Evolutionary conservation across 2,113 vertebrate genomes (phyloP).

Genomic region (Phasianus colchicus): DNA sequence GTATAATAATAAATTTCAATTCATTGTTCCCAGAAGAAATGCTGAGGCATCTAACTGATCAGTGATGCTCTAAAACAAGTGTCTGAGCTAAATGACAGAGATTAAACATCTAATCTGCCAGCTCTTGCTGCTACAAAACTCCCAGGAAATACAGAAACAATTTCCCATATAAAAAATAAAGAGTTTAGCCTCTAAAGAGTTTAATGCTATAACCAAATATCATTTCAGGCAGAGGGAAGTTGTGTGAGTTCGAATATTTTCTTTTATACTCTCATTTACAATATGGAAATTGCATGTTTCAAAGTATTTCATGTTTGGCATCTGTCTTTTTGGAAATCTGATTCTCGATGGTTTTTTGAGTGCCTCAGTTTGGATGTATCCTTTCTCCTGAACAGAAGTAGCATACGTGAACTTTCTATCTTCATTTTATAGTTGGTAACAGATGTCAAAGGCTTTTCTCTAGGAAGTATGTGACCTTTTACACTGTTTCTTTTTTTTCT

Average conservation of each 20-base stretch:
- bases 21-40: not conserved
- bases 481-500: not conserved
- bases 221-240: not conserved
- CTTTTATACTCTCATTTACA: not conserved
- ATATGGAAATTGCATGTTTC: not conserved
- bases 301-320: not conserved
- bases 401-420: not conserved
- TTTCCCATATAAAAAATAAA: not conserved
- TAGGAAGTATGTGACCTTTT: not conserved
- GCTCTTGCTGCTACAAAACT: not conserved
- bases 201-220: not conserved
- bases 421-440: not conserved
- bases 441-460: not conserved
- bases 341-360: not conserved
- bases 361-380: not conserved
- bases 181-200: not conserved
- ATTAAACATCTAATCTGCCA: constrained; percentile 6
- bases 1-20: not conserved
- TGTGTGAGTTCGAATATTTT: not conserved
- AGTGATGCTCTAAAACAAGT: not conserved
- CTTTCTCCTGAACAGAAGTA: not conserved
- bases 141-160: not conserved
- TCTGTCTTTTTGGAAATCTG: not conserved
- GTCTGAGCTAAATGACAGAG: not conserved
- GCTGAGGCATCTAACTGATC: not conserved